A percentile compares a stretch with the other conserved stretches of the same genome.
These are phyloP conservation scores for Rhyacophila brunnea DNA, from an alignment of 1,140 invertebrate species.

Conservation along the genomic window DNA sequence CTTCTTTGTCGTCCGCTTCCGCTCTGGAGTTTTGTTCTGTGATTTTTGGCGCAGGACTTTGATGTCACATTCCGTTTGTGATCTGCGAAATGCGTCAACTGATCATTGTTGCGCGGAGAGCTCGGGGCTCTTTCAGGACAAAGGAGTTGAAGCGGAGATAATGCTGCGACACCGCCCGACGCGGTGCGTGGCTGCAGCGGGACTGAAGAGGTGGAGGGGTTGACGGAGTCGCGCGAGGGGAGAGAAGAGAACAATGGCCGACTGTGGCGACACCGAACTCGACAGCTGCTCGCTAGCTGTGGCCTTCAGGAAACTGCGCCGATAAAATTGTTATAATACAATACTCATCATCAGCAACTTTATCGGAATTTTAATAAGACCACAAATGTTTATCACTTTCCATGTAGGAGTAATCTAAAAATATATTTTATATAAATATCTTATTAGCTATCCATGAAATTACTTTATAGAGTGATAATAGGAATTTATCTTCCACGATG, in stretches of 20 bases:
- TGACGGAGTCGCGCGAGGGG: slow-evolving; percentile 42
- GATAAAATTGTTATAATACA: not conserved
- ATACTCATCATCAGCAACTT: too few species aligned
- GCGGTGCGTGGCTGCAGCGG: slow-evolving; percentile 45
- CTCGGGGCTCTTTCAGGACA: slow-evolving; percentile 42
- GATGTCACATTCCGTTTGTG: slow-evolving; percentile 1
- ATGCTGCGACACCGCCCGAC: slow-evolving; percentile 44
- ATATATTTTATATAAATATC: too few species aligned
- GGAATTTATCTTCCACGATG: too few species aligned
- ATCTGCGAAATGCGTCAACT: slow-evolving; percentile 14
- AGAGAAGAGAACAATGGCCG: too few species aligned
- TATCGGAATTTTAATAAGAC: too few species aligned
- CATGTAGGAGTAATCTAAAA: too few species aligned
- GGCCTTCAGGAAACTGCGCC: slow-evolving; percentile 29
- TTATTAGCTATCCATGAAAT: too few species aligned
- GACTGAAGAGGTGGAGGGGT: slow-evolving; percentile 44
- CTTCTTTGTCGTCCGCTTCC: slow-evolving; percentile 20
- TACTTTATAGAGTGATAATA: too few species aligned
- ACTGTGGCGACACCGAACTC: slow-evolving; percentile 51
- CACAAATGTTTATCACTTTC: too few species aligned
- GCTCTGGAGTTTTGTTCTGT: not conserved
- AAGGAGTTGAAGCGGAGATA: slow-evolving; percentile 47
- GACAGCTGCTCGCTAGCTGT: slow-evolving; percentile 45
- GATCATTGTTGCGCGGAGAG: slow-evolving; percentile 15
- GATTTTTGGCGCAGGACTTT: not conserved